Conservation (phyloP, 2,113 vertebrate species). For the Scortum barcoo region DNA sequence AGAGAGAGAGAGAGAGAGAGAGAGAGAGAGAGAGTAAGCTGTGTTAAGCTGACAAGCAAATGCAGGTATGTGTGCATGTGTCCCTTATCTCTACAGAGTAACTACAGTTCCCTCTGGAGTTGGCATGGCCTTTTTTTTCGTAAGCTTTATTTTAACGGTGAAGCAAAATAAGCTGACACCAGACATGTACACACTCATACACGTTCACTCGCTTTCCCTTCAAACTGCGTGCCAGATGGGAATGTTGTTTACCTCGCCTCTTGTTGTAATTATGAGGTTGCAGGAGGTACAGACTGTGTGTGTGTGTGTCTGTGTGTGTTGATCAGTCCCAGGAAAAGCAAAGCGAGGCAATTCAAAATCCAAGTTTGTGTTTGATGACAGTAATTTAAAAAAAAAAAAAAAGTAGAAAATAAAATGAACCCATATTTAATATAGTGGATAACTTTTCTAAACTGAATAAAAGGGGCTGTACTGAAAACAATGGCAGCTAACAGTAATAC, state of each 20-base stretch:
- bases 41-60: slow-evolving; percentile 36
- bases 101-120: slow-evolving; percentile 20
- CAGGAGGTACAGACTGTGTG: not conserved
- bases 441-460: no score
- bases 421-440: no score
- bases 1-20: not conserved
- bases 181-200: not conserved
- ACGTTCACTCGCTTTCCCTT: not conserved
- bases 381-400: no score
- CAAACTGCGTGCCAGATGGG: slow-evolving; percentile 9
- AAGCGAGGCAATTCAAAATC: not conserved
- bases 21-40: slow-evolving; percentile 4
- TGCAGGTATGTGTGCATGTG: slow-evolving; percentile 21
- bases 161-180: slow-evolving; percentile 31
- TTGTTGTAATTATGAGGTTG: not conserved
- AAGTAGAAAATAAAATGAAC: not conserved
- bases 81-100: slow-evolving; percentile 29
- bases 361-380: not conserved
- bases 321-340: not conserved
- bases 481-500: no score
- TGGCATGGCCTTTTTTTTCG: not conserved
- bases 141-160: slow-evolving; percentile 28
- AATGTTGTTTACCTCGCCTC: slow-evolving; percentile 23
- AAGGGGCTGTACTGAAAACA: not conserved
- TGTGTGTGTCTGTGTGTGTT: not conserved